A percentile compares a stretch with the other conserved stretches of the same genome.
phyloP scores from a whole-genome alignment of 2,113 vertebrate species.

The Vulpes ferrilata region DNA sequence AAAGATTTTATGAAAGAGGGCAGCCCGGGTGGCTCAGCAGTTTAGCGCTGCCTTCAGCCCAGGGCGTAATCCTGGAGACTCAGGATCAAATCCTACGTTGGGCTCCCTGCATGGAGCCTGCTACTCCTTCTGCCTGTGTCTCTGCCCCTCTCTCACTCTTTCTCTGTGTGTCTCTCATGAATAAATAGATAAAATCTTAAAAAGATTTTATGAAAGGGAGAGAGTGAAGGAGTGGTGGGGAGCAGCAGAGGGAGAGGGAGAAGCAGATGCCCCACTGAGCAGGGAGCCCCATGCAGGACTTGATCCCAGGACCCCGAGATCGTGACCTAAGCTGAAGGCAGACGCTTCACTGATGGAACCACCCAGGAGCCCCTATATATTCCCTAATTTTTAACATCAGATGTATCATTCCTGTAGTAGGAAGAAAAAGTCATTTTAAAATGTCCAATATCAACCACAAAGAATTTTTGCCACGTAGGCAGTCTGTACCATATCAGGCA shows the following conservation, averaged over 20 bases:
- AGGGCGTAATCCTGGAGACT: too few relatives aligned
- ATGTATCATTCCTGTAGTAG: neutral
- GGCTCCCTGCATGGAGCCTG: too few relatives aligned
- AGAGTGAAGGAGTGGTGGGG: neutral
- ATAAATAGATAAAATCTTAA: too few relatives aligned
- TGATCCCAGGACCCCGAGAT: neutral
- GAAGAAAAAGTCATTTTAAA: neutral
- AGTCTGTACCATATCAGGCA: neutral
- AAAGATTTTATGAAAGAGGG: neutral
- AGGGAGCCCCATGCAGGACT: neutral
- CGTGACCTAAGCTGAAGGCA: neutral
- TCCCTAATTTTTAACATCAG: neutral
- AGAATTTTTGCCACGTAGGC: neutral
- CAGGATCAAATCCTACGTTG: too few relatives aligned
- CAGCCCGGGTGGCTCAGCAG: too few relatives aligned
- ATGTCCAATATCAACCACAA: neutral
- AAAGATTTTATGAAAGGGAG: neutral
- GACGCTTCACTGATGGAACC: neutral
- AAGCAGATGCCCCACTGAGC: too few relatives aligned
- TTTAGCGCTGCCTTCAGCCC: too few relatives aligned
- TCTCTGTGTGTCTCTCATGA: too few relatives aligned
- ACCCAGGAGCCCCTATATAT: neutral
- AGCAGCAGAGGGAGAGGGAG: neutral
- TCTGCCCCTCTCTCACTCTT: too few relatives aligned
- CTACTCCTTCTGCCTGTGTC: too few relatives aligned